Conservation (phyloP, 2,797 vertebrate genomes). For the Premnoplex brunnescens region DNA sequence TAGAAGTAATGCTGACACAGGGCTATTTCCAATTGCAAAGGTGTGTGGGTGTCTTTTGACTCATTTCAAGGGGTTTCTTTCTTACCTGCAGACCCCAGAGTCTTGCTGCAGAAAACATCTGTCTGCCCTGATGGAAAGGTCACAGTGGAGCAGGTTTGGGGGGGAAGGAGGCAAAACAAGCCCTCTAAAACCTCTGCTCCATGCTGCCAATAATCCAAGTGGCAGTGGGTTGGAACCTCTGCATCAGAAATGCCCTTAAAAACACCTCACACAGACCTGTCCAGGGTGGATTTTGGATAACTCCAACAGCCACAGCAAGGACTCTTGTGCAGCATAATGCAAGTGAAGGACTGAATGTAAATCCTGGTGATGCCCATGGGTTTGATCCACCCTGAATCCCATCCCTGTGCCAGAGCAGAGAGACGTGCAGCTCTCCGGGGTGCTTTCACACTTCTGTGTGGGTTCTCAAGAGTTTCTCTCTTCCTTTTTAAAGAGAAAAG, state of each 20-base stretch:
- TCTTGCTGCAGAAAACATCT: neutral
- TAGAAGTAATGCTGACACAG: fast-evolving
- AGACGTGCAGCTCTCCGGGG: neutral
- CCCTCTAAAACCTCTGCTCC: neutral
- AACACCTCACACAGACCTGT: neutral
- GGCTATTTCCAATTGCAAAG: neutral
- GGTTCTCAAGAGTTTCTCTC: neutral
- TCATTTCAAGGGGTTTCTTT: slow-evolving; percentile 12
- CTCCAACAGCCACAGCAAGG: neutral
- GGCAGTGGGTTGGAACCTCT: neutral
- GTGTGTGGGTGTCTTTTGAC: neutral
- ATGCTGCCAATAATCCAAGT: neutral
- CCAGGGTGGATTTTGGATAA: neutral
- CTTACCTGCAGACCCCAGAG: neutral
- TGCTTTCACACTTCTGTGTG: neutral
- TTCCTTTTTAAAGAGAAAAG: neutral
- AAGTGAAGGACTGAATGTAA: fast-evolving
- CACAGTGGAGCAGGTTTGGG: neutral
- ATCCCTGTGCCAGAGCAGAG: neutral
- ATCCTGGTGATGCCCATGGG: neutral
- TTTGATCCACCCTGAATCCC: neutral
- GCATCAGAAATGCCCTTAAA: neutral
- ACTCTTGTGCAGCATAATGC: neutral
- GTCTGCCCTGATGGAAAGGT: neutral
- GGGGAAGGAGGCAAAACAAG: neutral